Conservation (phyloP, 2,113 vertebrate species). For the Zeus faber region DNA sequence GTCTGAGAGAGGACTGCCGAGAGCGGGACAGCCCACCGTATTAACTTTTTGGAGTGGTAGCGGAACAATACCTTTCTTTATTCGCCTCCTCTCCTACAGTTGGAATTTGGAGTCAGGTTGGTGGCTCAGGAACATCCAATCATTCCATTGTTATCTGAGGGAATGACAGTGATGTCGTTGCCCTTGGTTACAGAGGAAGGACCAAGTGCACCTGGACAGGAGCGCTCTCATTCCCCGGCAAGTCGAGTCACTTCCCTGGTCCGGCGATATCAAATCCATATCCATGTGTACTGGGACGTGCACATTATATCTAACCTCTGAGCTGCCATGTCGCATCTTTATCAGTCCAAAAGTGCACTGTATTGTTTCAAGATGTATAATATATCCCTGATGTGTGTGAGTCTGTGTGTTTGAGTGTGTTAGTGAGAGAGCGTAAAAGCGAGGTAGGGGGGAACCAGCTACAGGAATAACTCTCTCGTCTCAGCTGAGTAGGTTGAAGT, state of each 20-base stretch:
- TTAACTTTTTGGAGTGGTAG: constrained; percentile 45
- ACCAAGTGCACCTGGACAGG: constrained; percentile 49
- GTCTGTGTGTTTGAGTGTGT: too few relatives aligned
- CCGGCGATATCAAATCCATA: constrained; percentile 27
- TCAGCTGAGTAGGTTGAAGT: constrained; percentile 1
- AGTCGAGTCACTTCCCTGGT: neutral
- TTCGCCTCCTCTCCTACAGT: constrained; percentile 22
- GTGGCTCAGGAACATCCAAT: constrained; percentile 57
- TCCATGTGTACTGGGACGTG: constrained; percentile 18
- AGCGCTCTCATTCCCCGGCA: constrained; percentile 22
- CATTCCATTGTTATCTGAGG: constrained; percentile 59
- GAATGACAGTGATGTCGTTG: constrained; percentile 51
- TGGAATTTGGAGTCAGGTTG: constrained; percentile 52
- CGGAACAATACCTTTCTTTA: constrained; percentile 51
- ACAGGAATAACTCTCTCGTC: too few relatives aligned
- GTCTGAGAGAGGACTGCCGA: constrained; percentile 12
- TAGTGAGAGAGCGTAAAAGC: too few relatives aligned
- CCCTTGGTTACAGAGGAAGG: constrained; percentile 43
- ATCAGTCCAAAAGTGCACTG: too few relatives aligned
- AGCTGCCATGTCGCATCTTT: too few relatives aligned
- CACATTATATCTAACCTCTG: too few relatives aligned
- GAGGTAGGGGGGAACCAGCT: too few relatives aligned
- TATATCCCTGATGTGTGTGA: too few relatives aligned
- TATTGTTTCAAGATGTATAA: too few relatives aligned
- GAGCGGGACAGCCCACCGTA: constrained; percentile 20